Evolutionary conservation across 2,797 vertebrate genomes (phyloP).

Genomic region (Sebastes taczanowskii): DNA sequence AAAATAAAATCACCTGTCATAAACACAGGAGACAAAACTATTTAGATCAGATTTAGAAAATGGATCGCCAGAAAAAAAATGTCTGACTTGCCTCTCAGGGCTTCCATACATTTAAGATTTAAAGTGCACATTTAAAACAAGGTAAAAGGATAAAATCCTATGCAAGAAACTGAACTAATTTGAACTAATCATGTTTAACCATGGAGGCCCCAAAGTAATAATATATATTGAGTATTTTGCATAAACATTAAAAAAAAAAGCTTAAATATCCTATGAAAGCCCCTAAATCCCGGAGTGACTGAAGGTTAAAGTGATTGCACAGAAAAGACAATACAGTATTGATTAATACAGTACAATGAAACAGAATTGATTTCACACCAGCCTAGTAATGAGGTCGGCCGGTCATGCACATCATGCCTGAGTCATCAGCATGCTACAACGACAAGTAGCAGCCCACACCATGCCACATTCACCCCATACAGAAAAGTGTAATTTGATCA

Average conservation of each 20-base stretch:
- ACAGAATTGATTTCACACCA: slow-evolving; percentile 21
- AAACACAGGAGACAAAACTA: not conserved
- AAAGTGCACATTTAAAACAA: not conserved
- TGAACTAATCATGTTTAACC: not conserved
- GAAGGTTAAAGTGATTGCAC: slow-evolving; percentile 12
- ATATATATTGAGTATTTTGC: not conserved
- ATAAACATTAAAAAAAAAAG: not conserved
- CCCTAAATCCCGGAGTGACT: not conserved
- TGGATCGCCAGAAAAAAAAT: not conserved
- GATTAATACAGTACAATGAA: slow-evolving; percentile 14
- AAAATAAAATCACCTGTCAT: not conserved
- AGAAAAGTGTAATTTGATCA: not conserved
- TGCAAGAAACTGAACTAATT: not conserved
- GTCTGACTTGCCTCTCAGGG: not conserved
- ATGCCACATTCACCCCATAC: not conserved
- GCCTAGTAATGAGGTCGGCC: not conserved
- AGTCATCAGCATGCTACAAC: slow-evolving; percentile 21
- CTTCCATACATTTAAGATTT: not conserved
- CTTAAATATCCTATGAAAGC: not conserved
- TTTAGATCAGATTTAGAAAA: not conserved
- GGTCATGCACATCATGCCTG: slow-evolving; percentile 46
- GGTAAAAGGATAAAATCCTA: not conserved
- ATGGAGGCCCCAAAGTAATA: not conserved
- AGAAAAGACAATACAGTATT: not conserved
- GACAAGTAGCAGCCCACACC: slow-evolving; percentile 5